Evolutionary conservation across 1,140 invertebrate genomes (phyloP).

Genomic region (Macrosteles quadrilineatus): DNA sequence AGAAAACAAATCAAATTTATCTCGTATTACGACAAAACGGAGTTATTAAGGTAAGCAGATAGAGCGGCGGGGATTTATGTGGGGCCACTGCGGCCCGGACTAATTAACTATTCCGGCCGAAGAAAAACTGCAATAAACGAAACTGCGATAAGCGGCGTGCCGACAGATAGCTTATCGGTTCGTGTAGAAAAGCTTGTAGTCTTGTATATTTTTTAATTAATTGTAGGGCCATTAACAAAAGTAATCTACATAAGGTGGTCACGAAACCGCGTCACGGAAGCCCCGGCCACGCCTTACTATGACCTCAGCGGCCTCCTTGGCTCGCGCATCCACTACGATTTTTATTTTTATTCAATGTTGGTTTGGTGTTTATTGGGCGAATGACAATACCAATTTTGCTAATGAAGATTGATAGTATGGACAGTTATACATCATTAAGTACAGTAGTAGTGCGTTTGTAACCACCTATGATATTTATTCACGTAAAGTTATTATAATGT

Average conservation of each 20-base stretch:
- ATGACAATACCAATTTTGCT: too few relatives aligned
- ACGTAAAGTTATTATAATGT: too few relatives aligned
- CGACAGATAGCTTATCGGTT: constrained; percentile 7
- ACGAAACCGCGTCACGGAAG: constrained; percentile 10
- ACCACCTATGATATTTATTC: too few relatives aligned
- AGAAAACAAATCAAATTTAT: constrained; percentile 4
- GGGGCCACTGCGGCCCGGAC: background rate
- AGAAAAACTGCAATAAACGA: constrained; percentile 9
- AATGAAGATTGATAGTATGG: too few relatives aligned
- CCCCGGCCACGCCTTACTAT: background rate
- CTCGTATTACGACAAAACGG: background rate
- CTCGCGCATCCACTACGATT: too few relatives aligned
- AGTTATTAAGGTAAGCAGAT: constrained; percentile 6
- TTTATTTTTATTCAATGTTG: too few relatives aligned
- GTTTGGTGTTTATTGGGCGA: too few relatives aligned
- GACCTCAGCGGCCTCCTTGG: too few relatives aligned
- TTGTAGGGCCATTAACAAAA: constrained; percentile 28
- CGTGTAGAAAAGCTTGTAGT: constrained; percentile 27
- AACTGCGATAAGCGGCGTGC: constrained; percentile 1
- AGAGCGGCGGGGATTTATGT: background rate
- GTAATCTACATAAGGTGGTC: constrained; percentile 21
- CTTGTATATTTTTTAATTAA: constrained; percentile 29
- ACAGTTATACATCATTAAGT: too few relatives aligned
- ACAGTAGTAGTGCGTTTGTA: too few relatives aligned
- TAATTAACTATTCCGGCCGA: constrained; percentile 5